phyloP scores from a whole-genome alignment of 1,140 invertebrate species.

The Helicoverpa armigera region DNA sequence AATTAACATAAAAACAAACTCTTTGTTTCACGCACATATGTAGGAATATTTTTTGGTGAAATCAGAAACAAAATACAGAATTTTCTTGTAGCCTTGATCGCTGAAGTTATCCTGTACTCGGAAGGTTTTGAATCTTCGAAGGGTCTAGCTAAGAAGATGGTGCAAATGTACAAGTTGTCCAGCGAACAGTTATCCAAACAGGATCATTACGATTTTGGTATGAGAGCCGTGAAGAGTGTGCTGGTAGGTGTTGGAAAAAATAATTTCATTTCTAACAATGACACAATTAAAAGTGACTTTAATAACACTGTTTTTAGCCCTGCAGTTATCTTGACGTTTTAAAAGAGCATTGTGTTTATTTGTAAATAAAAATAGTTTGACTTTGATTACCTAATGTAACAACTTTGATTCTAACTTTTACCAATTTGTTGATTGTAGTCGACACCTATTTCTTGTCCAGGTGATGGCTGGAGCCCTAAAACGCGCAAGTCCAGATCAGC shows the following conservation, averaged over 20 bases:
- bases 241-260: slow-evolving; percentile 68
- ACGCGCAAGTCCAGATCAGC: slow-evolving; percentile 93
- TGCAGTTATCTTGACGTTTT: too few species aligned
- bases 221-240: slow-evolving; percentile 92
- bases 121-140: slow-evolving; percentile 97
- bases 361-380: neutral
- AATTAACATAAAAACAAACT: too few species aligned
- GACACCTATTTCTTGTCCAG: slow-evolving; percentile 67
- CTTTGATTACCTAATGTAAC: neutral
- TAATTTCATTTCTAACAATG: neutral
- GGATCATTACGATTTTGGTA: slow-evolving; percentile 97
- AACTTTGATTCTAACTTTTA: too few species aligned
- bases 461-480: slow-evolving; percentile 96
- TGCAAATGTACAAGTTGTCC: slow-evolving; percentile 96
- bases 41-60: too few species aligned
- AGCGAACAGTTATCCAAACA: slow-evolving; percentile 97
- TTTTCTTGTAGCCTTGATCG: slow-evolving; percentile 91
- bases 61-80: neutral
- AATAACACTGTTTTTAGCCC: too few species aligned
- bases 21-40: too few species aligned
- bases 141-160: slow-evolving; percentile 95
- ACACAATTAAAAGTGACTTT: too few species aligned
- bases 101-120: slow-evolving; percentile 96
- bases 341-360: too few species aligned
- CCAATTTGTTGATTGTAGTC: too few species aligned